Base-by-base conservation (phyloP, 1,140 invertebrate species). In the Cepaea nemoralis region DNA sequence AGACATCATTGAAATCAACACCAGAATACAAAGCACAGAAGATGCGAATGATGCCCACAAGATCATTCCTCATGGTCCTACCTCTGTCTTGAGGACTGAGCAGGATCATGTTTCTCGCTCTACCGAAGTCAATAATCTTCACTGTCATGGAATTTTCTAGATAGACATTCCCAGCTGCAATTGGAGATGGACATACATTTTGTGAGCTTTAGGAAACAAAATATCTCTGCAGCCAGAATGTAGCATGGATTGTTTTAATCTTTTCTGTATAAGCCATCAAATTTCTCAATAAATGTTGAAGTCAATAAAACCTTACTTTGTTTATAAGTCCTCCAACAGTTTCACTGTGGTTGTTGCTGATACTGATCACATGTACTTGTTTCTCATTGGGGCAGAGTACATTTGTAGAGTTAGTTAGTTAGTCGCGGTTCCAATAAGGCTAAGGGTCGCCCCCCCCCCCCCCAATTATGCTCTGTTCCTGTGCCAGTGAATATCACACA, bases 21-120 rank as follows among this genome's bases (percentile, higher is more conserved):
- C 73, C 73, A 75, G 73, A 75, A 35, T 48, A 75, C 0, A 75
- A 27, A 19, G 73, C 42, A 75, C 73, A 75, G 27, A 75, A 75
- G 22, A 75, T 50, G 27, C 73, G 73, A 75, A 75, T 75, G 73
- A 75, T 50, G 31, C 45, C 73, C 2, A 75, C 24, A 42, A 75
- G 3, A 35, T 75, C 73, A 50, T 50, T 75, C 27, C 31, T 50
- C 14, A 75, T 50, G 22, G 19, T 75, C 31, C 16, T 5, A 48
- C 12, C 31, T n/a, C 10, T 45, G 31, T 1, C 31, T 19, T 1
- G n/a, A 35, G n/a, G 5, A 45, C 50, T 27, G 1, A 40, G 19
- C 19, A 5, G 33, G 16, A 75, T 8, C 31, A 63, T 6, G 59
- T 33, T 50, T 50, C 73, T 75, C 24, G 73, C 73, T 10, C 39